phyloP scores from a whole-genome alignment of 1,140 invertebrate genomes.

The Aphelinus atriplicis region DNA sequence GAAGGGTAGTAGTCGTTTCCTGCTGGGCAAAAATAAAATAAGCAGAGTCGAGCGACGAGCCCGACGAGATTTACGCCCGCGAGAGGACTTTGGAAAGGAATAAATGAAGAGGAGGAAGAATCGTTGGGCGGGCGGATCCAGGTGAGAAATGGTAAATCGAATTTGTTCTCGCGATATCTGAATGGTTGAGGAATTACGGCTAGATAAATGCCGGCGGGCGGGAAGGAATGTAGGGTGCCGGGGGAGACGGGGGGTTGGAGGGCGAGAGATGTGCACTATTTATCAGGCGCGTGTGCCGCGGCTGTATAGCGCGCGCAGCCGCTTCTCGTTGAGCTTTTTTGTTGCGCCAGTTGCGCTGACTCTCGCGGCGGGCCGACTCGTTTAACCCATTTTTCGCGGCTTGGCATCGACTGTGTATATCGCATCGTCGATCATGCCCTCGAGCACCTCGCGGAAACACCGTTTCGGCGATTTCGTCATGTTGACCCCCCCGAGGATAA shows the following conservation, averaged over 20 bases:
- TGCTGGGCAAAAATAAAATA: no score
- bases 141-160: background rate
- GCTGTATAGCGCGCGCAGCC: no score
- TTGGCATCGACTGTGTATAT: constrained; percentile 17
- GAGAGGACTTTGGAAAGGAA: background rate
- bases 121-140: background rate
- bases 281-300: constrained; percentile 17
- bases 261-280: constrained; percentile 31
- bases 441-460: no score
- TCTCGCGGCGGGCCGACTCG: constrained; percentile 8
- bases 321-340: no score
- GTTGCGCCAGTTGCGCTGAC: background rate
- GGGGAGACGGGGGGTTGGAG: constrained; percentile 14
- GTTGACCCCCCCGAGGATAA: background rate
- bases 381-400: constrained; percentile 34
- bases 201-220: constrained; percentile 20
- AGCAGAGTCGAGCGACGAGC: no score
- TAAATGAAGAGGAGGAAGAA: background rate
- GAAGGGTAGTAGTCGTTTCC: no score
- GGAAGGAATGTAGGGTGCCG: background rate
- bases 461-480: no score
- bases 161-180: constrained; percentile 18
- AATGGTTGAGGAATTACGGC: constrained; percentile 22
- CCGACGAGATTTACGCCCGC: no score
- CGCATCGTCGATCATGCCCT: no score